Evolutionary conservation across 2,888 invertebrate genomes (phyloP), one percentile per base, ranked within the genome.

Genomic region (Rhabditoides inermis): DNA sequence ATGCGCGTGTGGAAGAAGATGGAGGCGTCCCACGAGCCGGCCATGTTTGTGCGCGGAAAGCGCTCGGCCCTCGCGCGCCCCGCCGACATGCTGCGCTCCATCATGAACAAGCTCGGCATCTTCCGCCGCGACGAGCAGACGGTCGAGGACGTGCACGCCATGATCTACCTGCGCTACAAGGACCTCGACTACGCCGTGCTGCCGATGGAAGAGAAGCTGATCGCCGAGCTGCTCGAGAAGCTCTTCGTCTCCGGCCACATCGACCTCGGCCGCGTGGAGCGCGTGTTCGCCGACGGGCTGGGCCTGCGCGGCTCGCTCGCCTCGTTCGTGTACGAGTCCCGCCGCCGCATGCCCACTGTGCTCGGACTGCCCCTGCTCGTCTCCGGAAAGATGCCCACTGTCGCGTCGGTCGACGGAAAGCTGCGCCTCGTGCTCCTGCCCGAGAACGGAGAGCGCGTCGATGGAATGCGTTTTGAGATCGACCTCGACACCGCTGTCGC

Each of bases 191-290:
- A 55, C 54, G 65, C 62, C 42, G 51, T 72, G 18, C 57, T 72
- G 46, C 70, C 72, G 45, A 37, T 73, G 40, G 64, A 61, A 39
- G 55, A 56, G 22, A 53, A 69, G 48, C 32, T 45, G 28, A 25
- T 70, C 30, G 61, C 59, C 12, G 35, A 90, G 3, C 18, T 56
- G 30, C 28, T 65, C 41, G 56, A 57, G 54, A 51, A 57, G 45
- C 45, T 58, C 48, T 22, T 62, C 51, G 45, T 53, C 32, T 63
- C 55, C 53, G 60, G 60, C 51, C 23, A 37, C 23, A 44, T 60
- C 36, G 45, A 60, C 22, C 25, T 54, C 45, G 49, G 41, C 35
- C 51, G 49, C 46, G 44, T 65, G 49, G 55, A 61, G 44, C 56
- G 55, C 28, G 20, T 56, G n/a, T 55, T 67, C 53, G 54, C 56